A percentile compares a stretch with the other conserved stretches of the same genome.
Evolutionary conservation across 2,888 invertebrate genomes (phyloP).

Genomic region (Drosophila multiciliata): DNA sequence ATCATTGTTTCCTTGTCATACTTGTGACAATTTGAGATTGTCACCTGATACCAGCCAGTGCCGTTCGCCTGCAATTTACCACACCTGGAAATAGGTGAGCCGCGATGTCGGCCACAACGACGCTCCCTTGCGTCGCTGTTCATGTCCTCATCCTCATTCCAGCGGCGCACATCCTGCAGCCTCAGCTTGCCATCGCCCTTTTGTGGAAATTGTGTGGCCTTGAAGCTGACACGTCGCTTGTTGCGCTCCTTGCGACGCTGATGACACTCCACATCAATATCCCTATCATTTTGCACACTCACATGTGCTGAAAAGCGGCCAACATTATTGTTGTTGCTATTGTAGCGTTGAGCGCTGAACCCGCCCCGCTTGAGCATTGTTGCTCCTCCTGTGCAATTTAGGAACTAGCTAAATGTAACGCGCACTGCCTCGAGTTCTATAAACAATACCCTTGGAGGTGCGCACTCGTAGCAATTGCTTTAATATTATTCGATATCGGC

Average conservation of each 20-base stretch:
- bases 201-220: constrained; percentile 72
- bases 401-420: neutral
- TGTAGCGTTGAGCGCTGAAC: neutral
- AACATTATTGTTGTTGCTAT: constrained; percentile 4
- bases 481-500: neutral
- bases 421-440: neutral
- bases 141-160: constrained; percentile 84
- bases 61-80: neutral
- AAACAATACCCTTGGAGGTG: neutral
- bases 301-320: constrained; percentile 71
- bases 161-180: constrained; percentile 67
- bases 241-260: constrained; percentile 78
- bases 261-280: constrained; percentile 70
- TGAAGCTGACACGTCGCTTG: constrained; percentile 84
- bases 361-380: neutral
- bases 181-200: constrained; percentile 54
- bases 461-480: neutral
- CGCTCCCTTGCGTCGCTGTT: constrained; percentile 15
- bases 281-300: constrained; percentile 60
- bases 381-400: neutral
- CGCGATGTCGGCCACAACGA: neutral
- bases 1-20: constrained; percentile 90
- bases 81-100: neutral
- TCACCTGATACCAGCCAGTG: constrained; percentile 11
- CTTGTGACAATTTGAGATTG: constrained; percentile 89